Percentiles rank a stretch among this genome's conserved stretches.
Conservation (phyloP, 1,140 invertebrate species). For the Brachionus rubens region DNA sequence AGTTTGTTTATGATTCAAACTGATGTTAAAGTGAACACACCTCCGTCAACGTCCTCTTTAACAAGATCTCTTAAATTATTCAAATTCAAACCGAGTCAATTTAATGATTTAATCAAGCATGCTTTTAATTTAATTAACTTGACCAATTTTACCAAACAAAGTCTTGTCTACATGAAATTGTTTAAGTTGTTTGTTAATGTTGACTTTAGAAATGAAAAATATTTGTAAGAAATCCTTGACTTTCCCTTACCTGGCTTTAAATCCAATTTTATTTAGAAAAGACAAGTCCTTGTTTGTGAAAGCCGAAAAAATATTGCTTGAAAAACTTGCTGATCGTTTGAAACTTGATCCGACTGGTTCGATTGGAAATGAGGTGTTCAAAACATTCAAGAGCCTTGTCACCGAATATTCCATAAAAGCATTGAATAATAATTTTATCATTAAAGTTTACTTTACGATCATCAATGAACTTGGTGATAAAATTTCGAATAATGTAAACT, state of each 20-base stretch:
- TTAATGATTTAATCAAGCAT: neutral
- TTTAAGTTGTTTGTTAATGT: conserved; percentile 8
- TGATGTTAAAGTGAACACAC: neutral
- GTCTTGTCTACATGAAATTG: neutral
- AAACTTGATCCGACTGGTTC: neutral
- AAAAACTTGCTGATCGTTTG: neutral
- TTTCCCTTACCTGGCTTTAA: neutral
- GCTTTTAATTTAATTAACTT: neutral
- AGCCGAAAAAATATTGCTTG: neutral
- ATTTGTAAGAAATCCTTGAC: neutral
- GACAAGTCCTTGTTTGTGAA: neutral
- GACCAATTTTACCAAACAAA: neutral
- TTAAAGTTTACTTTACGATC: neutral
- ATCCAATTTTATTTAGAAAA: neutral
- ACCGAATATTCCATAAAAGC: neutral
- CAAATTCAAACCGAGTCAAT: neutral
- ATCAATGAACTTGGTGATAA: neutral
- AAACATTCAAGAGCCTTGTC: neutral
- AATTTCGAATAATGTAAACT: neutral
- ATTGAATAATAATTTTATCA: conserved; percentile 6
- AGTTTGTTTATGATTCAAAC: neutral
- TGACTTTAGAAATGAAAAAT: neutral
- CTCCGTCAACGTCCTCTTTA: neutral
- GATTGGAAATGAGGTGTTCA: neutral
- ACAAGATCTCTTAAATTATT: neutral